Evolutionary conservation across 1,140 invertebrate species (phyloP), one percentile per base, ranked within the genome.

Genomic region (Diploscapter pachys): DNA sequence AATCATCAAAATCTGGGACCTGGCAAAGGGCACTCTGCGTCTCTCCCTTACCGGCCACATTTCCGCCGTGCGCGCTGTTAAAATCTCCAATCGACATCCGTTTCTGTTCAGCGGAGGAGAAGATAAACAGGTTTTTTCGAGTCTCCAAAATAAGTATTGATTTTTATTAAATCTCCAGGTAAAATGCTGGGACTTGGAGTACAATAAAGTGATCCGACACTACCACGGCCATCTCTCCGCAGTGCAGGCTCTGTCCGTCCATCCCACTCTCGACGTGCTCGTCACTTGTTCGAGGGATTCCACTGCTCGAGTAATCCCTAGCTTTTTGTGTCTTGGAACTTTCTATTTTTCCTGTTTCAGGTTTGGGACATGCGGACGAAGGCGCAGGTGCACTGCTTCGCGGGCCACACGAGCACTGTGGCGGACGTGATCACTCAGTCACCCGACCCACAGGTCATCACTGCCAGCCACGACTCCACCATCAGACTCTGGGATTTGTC

Each of bases 1-100:
- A 86, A 93, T 99, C 5, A 99, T 99, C 63, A 99, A 99, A 90
- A 97, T 99, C 85, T 99, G 97, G 96, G 97, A 99, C 86, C 87
- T 99, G 72, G 96, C 93, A 2, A 93, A 90, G 84, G 96, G 96
- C 55, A 93, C 92, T 84, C 88, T 99, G 49, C 98, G 98, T 87
- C 91, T 99, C 5, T 99, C 97, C 0, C 88, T 99, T 4, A 99
- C 97, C 55, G 97, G 97, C 52, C 97, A 99, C 85, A 95, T 99
- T 31, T 97, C 94, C 86, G 93, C 93, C 63, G 97, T 99, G 0
- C 89, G 97, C 86, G 97, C 96, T 5, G 88, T 99, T 4, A 93
- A 93, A 69, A 93, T 99, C 50, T 98, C 95, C 76, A 83, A 91
- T 1, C 88, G 95, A 78, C 96, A 99, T 89, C 97, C 97, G 6